Percentiles rank a stretch among this genome's conserved stretches.
Evolutionary conservation across 2,888 invertebrate species (phyloP).

Genomic region (Melipona bicolor): DNA sequence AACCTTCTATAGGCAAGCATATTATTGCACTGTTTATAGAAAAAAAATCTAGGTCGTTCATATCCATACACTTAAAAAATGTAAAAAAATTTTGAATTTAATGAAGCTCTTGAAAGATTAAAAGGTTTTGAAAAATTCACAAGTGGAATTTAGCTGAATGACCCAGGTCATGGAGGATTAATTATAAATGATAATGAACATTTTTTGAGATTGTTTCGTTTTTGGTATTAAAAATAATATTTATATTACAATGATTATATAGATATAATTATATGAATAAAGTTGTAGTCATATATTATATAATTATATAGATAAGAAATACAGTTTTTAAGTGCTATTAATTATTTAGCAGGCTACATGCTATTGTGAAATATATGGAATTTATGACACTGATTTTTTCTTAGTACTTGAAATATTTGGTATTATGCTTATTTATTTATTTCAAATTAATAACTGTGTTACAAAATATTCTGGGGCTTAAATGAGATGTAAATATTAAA

Average conservation of each 20-base stretch:
- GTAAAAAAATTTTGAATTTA: no score
- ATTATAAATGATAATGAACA: background rate
- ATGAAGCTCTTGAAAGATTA: no score
- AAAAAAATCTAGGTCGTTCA: no score
- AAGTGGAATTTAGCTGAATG: no score
- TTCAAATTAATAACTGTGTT: constrained; percentile 77
- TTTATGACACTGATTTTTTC: constrained; percentile 20
- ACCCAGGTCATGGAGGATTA: background rate
- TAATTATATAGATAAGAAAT: background rate
- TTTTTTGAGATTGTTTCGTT: background rate
- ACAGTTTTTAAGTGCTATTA: background rate
- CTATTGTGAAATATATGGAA: constrained; percentile 35
- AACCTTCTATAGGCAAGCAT: no score
- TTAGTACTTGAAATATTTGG: constrained; percentile 45
- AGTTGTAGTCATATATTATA: background rate
- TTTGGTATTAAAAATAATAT: background rate
- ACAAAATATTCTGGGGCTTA: constrained; percentile 75
- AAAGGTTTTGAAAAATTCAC: no score
- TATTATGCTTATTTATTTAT: constrained; percentile 75
- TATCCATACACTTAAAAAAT: no score
- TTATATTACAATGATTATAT: background rate
- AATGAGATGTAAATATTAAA: constrained; percentile 59
- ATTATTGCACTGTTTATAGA: no score
- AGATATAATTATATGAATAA: background rate
- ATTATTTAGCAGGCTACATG: constrained; percentile 16